Evolutionary conservation across 2,113 vertebrate species (phyloP).

Genomic region (Euleptes europaea): DNA sequence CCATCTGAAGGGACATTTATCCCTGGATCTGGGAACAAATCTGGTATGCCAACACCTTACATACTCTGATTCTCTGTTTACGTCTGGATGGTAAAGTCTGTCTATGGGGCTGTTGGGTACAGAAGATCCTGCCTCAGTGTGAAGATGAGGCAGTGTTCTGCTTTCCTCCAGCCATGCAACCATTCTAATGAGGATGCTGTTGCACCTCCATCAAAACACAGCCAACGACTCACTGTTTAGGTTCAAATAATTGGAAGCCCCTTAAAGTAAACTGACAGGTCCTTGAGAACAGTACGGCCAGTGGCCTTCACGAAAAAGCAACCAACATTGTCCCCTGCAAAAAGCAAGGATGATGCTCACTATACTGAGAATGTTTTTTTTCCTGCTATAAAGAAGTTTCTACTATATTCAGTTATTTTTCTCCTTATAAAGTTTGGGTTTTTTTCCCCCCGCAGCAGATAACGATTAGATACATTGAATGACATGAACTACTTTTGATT

Average conservation of each 20-base stretch:
- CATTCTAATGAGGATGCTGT: not conserved
- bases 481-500: not conserved
- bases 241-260: constrained; percentile 5
- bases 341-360: not conserved
- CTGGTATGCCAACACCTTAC: not conserved
- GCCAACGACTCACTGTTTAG: not conserved
- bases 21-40: not conserved
- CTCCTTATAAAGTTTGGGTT: not conserved
- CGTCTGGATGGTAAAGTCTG: not conserved
- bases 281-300: not conserved
- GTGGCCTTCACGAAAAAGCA: not conserved
- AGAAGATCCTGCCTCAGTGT: not conserved
- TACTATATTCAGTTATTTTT: not conserved
- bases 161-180: not conserved
- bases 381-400: not conserved
- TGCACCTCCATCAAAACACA: not conserved
- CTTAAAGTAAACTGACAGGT: constrained; percentile 6
- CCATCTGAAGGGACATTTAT: not conserved
- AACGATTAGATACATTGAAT: not conserved
- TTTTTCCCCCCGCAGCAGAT: not conserved
- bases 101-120: not conserved
- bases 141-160: not conserved
- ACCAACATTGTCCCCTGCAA: not conserved
- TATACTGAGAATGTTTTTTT: not conserved
- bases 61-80: not conserved